Base-by-base conservation (phyloP, 2,888 invertebrate genomes). In the Leucoma salicis region DNA sequence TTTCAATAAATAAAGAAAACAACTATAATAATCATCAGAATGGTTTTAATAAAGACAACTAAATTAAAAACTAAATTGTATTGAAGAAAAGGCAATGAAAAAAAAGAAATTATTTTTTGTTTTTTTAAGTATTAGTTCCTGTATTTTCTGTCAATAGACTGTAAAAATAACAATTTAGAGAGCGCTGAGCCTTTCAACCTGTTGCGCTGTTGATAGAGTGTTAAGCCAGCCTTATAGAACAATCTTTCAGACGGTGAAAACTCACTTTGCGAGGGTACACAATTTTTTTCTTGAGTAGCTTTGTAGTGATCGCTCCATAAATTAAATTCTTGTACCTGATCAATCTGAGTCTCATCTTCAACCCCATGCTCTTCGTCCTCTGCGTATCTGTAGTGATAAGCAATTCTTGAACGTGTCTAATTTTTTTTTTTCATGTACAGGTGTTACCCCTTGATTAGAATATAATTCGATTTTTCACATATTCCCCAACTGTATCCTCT, bases 321-420 rank as follows among this genome's bases (percentile, higher is more conserved):
- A 32, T 16, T 32, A 32, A 32, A 32, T 16, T 32, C 32, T 32
- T 32, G n/a, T n/a, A n/a, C n/a, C 32, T 16, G 16, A 11, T 16
- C 7, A 16, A 18, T 32, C 32, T 12, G 14, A 7, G 8, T 14
- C 12, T 13, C 29, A 13, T 29, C 29, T 13, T 13, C 29, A 29
- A 21, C 8, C 8, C 11, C 13, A 12, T 14, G 6, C 25, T 25
- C 25, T 25, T 25, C 25, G 3, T 25, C 25, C 25, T n/a, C n/a
- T n/a, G n/a, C n/a, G n/a, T n/a, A n/a, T n/a, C n/a, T n/a, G 21
- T 8, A 21, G 21, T 21, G 8, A 8, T 21, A 1, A 21, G 21
- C 8, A 21, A 21, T 21, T 21, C 21, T 21, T 21, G 6, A 8
- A 21, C 21, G 8, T 21, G 8, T 21, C 8, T 21, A 8, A 21